These are phyloP conservation scores for Natrix natrix DNA, from an alignment of 2,797 vertebrate species.

Conservation along the genomic window DNA sequence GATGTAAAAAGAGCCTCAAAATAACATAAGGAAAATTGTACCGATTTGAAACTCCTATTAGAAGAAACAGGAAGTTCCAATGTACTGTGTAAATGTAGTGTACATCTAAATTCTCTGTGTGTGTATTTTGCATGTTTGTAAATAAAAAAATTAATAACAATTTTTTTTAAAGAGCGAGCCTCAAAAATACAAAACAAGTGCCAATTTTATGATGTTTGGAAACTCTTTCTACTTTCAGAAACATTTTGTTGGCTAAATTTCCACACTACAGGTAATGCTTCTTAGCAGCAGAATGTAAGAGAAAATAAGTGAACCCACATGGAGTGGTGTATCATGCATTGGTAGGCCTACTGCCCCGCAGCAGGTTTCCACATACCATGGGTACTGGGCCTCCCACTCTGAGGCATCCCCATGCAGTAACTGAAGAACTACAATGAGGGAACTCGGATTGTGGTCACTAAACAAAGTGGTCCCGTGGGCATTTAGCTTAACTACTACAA, in stretches of 20 bases:
- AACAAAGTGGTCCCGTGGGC: not conserved
- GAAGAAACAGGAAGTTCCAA: too few relatives aligned
- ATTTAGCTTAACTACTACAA: not conserved
- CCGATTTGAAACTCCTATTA: too few relatives aligned
- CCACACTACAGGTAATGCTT: not conserved
- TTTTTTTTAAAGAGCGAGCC: too few relatives aligned
- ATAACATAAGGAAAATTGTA: too few relatives aligned
- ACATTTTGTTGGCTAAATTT: not conserved
- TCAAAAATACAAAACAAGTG: not conserved
- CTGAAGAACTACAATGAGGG: not conserved
- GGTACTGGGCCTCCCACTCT: not conserved
- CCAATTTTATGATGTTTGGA: not conserved
- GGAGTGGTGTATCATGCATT: not conserved
- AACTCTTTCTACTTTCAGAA: not conserved
- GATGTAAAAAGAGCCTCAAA: not conserved
- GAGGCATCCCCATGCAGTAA: not conserved
- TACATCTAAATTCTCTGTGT: too few relatives aligned
- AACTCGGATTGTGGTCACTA: not conserved
- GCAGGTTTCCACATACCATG: not conserved
- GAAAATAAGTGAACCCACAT: not conserved
- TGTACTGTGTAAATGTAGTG: too few relatives aligned
- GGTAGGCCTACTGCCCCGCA: not conserved
- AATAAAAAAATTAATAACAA: too few relatives aligned
- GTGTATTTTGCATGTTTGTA: too few relatives aligned
- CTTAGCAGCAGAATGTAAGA: not conserved